These are phyloP conservation scores for Halichoeres trimaculatus DNA, from an alignment of 2,113 vertebrate genomes.

Conservation along the genomic window DNA sequence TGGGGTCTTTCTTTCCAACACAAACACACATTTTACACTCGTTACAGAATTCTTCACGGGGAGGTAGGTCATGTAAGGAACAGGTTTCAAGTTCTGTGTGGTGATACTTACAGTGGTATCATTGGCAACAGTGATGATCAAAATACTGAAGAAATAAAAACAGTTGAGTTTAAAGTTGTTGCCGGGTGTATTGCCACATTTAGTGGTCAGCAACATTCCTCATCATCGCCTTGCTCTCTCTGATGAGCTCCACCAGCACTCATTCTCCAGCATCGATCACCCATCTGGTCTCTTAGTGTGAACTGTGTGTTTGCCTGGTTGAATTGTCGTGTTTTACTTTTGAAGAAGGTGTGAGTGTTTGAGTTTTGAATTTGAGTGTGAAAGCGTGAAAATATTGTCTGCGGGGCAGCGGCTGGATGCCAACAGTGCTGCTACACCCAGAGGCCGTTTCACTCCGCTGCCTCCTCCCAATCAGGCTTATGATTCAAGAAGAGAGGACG, in stretches of 20 bases:
- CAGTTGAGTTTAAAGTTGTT: slow-evolving; percentile 3
- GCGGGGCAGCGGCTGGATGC: not conserved
- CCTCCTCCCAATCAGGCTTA: not conserved
- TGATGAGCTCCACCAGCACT: slow-evolving; percentile 46
- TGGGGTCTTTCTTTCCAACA: slow-evolving; percentile 12
- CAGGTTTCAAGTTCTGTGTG: not conserved
- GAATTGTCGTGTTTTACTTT: slow-evolving; percentile 26
- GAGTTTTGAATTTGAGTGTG: not conserved
- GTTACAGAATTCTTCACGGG: not conserved
- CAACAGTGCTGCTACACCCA: not conserved
- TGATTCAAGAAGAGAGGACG: slow-evolving; percentile 16
- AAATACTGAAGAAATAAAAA: not conserved
- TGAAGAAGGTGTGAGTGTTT: slow-evolving; percentile 24
- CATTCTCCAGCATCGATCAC: slow-evolving; percentile 59
- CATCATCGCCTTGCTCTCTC: slow-evolving; percentile 44
- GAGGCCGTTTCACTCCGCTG: not conserved
- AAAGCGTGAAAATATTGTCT: slow-evolving; percentile 12
- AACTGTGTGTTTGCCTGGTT: slow-evolving; percentile 40
- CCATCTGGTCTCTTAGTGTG: slow-evolving; percentile 51
- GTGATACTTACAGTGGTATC: slow-evolving; percentile 22
- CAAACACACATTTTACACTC: slow-evolving; percentile 15
- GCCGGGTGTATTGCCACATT: slow-evolving; percentile 47
- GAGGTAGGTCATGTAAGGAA: not conserved
- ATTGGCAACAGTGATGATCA: not conserved
- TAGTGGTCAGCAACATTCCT: slow-evolving; percentile 39